These are phyloP conservation scores for Pipistrellus pipistrellus DNA, from an alignment of 2,797 vertebrate species.

Conservation along the genomic window DNA sequence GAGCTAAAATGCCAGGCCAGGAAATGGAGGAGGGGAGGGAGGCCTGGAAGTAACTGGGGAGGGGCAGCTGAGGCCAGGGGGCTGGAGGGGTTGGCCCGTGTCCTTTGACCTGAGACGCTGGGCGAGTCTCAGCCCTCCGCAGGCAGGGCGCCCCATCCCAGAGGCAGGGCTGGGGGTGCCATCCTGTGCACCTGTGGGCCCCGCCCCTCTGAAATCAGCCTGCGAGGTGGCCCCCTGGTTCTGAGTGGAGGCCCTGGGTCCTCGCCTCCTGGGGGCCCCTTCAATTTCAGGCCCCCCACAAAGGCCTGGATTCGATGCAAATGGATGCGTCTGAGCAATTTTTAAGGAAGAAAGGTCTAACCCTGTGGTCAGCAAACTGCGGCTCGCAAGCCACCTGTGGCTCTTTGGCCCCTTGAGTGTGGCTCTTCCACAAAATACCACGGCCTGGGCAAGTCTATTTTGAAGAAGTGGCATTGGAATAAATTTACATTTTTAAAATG, in stretches of 20 bases:
- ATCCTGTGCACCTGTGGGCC: no score
- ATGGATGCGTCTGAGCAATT: not conserved
- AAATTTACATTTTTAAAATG: no score
- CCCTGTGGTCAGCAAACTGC: no score
- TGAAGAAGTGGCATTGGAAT: no score
- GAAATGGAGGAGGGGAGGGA: not conserved
- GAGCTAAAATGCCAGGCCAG: not conserved
- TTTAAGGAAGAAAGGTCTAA: not conserved
- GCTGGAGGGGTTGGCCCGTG: no score
- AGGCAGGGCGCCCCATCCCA: accelerated
- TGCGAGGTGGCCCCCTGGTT: accelerated
- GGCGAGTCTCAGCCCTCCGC: no score
- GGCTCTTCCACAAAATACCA: no score
- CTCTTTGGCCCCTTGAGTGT: no score
- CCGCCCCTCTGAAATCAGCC: not conserved
- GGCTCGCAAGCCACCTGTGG: no score
- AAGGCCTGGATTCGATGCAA: not conserved
- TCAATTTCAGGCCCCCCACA: not conserved
- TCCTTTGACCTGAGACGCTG: not conserved
- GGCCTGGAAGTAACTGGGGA: not conserved
- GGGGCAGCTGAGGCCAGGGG: not conserved
- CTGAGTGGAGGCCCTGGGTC: not conserved
- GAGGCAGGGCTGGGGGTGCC: not conserved
- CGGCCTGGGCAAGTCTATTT: no score
- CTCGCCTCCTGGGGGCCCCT: not conserved